Percentiles rank a stretch among this genome's conserved stretches.
These are phyloP conservation scores for Calcarius ornatus DNA, from an alignment of 2,113 vertebrate species.

Conservation along the genomic window DNA sequence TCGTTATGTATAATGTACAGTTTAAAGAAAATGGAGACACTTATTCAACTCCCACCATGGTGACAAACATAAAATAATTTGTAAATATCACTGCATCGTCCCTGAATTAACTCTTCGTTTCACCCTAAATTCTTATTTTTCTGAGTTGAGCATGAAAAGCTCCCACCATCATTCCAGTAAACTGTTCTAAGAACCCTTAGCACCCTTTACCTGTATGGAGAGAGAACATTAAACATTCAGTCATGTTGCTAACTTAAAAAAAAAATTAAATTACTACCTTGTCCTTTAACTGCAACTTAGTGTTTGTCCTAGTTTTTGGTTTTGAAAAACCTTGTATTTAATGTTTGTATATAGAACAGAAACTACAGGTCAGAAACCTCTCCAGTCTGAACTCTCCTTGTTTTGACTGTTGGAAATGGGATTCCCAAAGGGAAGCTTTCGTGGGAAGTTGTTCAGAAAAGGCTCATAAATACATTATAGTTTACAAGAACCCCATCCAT, in stretches of 20 bases:
- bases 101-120: background rate
- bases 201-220: background rate
- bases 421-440: background rate
- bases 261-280: background rate
- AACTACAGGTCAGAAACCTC: background rate
- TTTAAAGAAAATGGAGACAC: background rate
- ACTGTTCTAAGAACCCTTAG: background rate
- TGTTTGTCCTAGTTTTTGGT: background rate
- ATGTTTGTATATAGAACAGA: background rate
- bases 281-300: background rate
- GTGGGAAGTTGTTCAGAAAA: background rate
- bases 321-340: background rate
- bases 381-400: background rate
- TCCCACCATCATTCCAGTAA: background rate
- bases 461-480: background rate
- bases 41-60: background rate
- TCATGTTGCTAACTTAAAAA: background rate
- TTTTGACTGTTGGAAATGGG: background rate
- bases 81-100: background rate
- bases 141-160: background rate
- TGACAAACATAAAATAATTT: constrained; percentile 19
- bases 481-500: background rate
- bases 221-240: background rate
- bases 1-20: constrained; percentile 51
- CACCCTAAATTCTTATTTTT: background rate